Base-by-base conservation (phyloP, 2,113 vertebrate genomes). In the Lamprologus ornatipinnis region DNA sequence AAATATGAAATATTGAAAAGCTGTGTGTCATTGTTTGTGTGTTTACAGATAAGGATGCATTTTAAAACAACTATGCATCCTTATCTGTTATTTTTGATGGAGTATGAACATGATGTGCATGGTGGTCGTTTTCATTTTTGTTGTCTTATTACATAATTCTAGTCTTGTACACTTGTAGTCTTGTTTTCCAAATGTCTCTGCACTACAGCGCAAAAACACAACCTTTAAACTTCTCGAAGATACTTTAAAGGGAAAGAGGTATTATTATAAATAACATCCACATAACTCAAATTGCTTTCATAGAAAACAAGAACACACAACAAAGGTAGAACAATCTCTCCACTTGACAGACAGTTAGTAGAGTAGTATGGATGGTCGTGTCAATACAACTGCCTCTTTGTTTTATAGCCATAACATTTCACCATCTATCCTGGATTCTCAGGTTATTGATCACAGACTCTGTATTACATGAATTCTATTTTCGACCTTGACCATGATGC, bases 351-450 rank as follows among this genome's bases (percentile, higher is more conserved):
- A 87, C 90, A 85, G 83, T 88, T 89, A 87, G 86, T 85, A 85
- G 89, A 95, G 89, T 63, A 90, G 85, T 94, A 95, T 92, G 80
- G 92, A 96, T 95, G 92, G 87, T 78, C 9, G 6, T 95, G 96
- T 94, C 96, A 93, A 96, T 95, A 95, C 93, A 95, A 90, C 79
- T 68, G 78, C 84, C 92, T 86, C 87, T 85, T 87, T 96, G 94
- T 94, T 96, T 95, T 95, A 96, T 95, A 91, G 89, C 91, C 92
- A 84, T 90, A 94, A 94, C 88, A 94, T 92, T 81, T 87, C 85
- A 84, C 91, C 93, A 96, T 96, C 94, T 91, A 93, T 95, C 95
- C 90, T 86, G 65, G 63, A 84, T 87, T 94, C 91, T 93, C 91
- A 88, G 87, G 82, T 84, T 94, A 96, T 96, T 91, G 95, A 96